Base-by-base conservation (phyloP, 2,888 invertebrate genomes). In the Drosophila vallismaia region DNA sequence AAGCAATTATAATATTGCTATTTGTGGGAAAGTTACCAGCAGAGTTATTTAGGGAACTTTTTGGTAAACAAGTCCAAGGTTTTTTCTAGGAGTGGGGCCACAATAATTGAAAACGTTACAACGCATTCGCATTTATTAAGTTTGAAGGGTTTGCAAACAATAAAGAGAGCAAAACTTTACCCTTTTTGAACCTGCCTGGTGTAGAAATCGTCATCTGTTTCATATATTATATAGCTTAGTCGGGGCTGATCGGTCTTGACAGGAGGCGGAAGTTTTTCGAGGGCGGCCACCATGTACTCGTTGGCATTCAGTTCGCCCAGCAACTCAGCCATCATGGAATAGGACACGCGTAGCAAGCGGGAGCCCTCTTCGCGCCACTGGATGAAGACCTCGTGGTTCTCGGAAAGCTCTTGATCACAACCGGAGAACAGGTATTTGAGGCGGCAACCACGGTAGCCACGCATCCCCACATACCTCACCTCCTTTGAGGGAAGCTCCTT, bases 321-420 rank as follows among this genome's bases (percentile, higher is more conserved):
- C 42, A 79, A 45, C 10, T 70, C 58, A 52, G 58, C 53, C 45
- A 79, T 73, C 77, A 75, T 79, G 5, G 5, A 4, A n/a, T 77
- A 66, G 19, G 77, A 77, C 24, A 79, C 70, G 46, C 67, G 83
- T 9, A 68, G 12, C 29, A 57, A 9, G 19, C 51, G 45, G 0
- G 31, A 14, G 1, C 56, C 62, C 3, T 58, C 45, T 0, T 6
- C 1, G 4, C 8, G 38, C 59, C 77, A 73, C 9, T 46, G 19
- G 0, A 55, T 28, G 48, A 73, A 14, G 4, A 50, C 6, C 0
- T 79, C 64, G 0, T 48, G 5, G 14, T 77, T 60, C 4, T 48
- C 56, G 4, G 33, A 3, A 12, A 82, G 24, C 24, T 82, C 60
- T 0, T 51, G 44, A 24, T 82, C 75, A 5, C 10, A 54, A 46